Evolutionary conservation across 2,888 invertebrate species (phyloP).

Genomic region (Epirrhoe alternata): DNA sequence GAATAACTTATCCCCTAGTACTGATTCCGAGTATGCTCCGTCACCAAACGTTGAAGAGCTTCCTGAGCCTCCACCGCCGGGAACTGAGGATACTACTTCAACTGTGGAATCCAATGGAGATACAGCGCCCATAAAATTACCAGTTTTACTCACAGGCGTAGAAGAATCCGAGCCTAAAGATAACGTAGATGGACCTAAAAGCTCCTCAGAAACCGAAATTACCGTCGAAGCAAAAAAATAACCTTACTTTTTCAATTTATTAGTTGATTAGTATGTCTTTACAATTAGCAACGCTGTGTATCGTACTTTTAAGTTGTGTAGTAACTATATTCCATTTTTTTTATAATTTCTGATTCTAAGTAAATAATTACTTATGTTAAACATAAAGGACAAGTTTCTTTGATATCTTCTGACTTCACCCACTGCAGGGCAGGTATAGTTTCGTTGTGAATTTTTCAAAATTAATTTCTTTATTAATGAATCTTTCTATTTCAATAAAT

Average conservation of each 20-base stretch:
- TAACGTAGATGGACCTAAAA: slow-evolving; percentile 2
- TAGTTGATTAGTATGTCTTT: neutral
- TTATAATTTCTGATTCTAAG: neutral
- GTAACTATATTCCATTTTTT: slow-evolving; percentile 1
- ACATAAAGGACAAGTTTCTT: neutral
- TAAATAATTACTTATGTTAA: slow-evolving; percentile 4
- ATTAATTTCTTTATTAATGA: neutral
- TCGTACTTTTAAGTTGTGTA: slow-evolving; percentile 2
- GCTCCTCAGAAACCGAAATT: slow-evolving; percentile 10
- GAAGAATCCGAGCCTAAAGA: neutral
- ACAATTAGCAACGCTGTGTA: slow-evolving; percentile 5
- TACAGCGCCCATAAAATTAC: slow-evolving; percentile 11
- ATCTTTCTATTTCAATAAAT: neutral
- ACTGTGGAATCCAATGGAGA: slow-evolving; percentile 20
- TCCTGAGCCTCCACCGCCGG: slow-evolving; percentile 20
- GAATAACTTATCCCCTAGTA: slow-evolving; percentile 11
- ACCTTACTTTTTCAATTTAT: neutral
- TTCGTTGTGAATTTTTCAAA: neutral
- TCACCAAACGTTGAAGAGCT: slow-evolving; percentile 17
- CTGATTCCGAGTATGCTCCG: slow-evolving; percentile 13
- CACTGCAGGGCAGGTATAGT: too few relatives aligned
- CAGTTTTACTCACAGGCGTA: slow-evolving; percentile 11
- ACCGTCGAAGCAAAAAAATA: slow-evolving; percentile 11
- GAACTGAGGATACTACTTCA: slow-evolving; percentile 11
- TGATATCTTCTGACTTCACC: too few relatives aligned